These are phyloP conservation scores for Psilopsiagon aymara DNA, from an alignment of 2,113 vertebrate genomes.

Conservation along the genomic window DNA sequence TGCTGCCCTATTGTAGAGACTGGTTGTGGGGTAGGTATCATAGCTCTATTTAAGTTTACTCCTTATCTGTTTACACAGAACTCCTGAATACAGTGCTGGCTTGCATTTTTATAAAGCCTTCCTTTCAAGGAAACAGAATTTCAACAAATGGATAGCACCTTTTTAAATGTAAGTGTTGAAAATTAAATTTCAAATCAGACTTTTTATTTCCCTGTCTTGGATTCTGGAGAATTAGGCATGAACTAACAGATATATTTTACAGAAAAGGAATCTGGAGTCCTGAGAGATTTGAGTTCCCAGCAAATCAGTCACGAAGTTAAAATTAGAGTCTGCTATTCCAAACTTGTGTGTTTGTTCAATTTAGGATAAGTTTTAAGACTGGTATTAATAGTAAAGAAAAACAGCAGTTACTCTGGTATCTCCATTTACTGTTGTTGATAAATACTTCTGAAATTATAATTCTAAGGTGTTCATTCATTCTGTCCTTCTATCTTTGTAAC, in stretches of 20 bases:
- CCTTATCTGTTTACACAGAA: neutral
- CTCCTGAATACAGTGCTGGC: neutral
- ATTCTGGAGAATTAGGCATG: neutral
- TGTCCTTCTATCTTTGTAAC: neutral
- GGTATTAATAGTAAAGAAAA: neutral
- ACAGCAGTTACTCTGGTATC: neutral
- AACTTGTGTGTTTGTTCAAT: neutral
- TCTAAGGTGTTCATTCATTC: neutral
- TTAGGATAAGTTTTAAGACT: neutral
- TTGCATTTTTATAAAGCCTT: neutral
- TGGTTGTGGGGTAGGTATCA: neutral
- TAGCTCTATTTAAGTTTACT: neutral
- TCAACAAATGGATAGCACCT: neutral
- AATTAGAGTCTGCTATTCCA: neutral
- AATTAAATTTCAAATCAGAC: neutral
- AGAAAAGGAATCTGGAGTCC: neutral
- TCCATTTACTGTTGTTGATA: neutral
- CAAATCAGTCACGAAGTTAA: neutral
- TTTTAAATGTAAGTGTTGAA: neutral
- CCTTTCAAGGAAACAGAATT: neutral
- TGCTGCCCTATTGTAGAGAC: neutral
- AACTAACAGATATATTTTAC: neutral
- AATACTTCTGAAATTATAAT: neutral
- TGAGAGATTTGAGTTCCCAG: neutral
- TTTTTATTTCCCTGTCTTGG: neutral